Base-by-base conservation (phyloP, 2,797 vertebrate genomes). In the Cetoscarus ocellatus region DNA sequence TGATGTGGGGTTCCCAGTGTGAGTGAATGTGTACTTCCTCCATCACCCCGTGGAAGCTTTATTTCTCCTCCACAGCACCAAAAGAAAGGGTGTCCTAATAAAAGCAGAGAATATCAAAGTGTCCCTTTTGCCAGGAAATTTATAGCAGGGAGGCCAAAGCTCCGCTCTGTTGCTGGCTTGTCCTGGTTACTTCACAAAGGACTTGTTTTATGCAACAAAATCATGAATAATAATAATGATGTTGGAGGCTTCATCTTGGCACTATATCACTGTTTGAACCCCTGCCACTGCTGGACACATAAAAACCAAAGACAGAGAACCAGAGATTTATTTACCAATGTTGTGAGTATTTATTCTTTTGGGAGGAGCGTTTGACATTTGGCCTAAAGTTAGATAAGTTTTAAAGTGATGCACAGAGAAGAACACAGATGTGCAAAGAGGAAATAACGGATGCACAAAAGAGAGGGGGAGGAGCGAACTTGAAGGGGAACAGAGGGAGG, bases 1-100 rank as follows among this genome's bases (percentile, higher is more conserved):
- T 27, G 51, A 69, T 11, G 59, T 58, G 70, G 35, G 27, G 34
- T 61, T 27, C 14, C 44, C 47, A 67, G 48, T 27, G 27, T 27
- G 27, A 27, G 27, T 27, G n/a, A n/a, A 27, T 27, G 27, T 27
- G 27, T 27, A 70, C 66, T 57, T 74, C 55, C 19, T 35, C 59
- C 13, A 38, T 72, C 50, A 56, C 39, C 53, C 48, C 79, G 71
- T 48, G 67, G 64, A 60, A 75, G 66, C 80, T 87, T 79, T 57
- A 72, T 70, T 79, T 73, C 67, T 77, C 62, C n/a, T n/a, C 61
- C 61, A 71, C 83, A 83, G 82, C 80, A 81, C 73, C 85, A 88
- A 82, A 70, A 80, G 75, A 91, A 89, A 91, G 87, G 86, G 83
- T 86, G 86, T 70, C 53, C 75, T 67, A 83, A 82, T 88, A 90